Evolutionary conservation across 1,140 invertebrate genomes (phyloP).

Genomic region (silkworm (Bombyx mori)): DNA sequence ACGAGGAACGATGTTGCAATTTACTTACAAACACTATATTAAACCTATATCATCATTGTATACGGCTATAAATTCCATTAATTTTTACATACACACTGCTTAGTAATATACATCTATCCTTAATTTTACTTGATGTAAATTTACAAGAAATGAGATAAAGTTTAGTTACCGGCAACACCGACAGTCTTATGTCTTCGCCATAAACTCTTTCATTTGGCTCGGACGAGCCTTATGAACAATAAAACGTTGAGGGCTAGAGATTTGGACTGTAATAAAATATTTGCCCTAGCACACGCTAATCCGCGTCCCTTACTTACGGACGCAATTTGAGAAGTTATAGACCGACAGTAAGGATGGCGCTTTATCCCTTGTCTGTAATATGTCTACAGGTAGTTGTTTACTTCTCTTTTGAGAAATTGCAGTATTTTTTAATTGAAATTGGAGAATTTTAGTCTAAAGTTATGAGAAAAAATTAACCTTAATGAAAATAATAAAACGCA

Average conservation of each 20-base stretch:
- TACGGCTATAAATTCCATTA: too few relatives aligned
- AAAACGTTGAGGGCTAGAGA: constrained; percentile 68
- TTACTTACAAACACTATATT: too few relatives aligned
- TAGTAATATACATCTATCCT: too few relatives aligned
- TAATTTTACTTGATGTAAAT: constrained; percentile 3
- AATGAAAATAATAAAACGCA: too few relatives aligned
- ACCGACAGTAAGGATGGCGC: constrained; percentile 13
- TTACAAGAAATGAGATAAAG: constrained; percentile 24
- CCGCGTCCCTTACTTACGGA: constrained; percentile 61
- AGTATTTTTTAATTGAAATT: too few relatives aligned
- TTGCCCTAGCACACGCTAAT: constrained; percentile 67
- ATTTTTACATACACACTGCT: too few relatives aligned
- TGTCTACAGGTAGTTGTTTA: background rate
- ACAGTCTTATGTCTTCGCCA: constrained; percentile 59
- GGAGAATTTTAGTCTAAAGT: too few relatives aligned
- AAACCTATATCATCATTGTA: too few relatives aligned
- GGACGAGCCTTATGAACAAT: constrained; percentile 70
- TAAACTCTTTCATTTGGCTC: constrained; percentile 70
- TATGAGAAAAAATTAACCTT: too few relatives aligned
- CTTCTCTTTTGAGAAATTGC: too few relatives aligned
- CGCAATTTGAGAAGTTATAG: constrained; percentile 67
- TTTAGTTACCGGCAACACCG: constrained; percentile 41
- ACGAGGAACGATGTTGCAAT: too few relatives aligned
- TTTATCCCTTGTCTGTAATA: background rate
- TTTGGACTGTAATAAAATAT: constrained; percentile 71